Percentiles rank a stretch among this genome's conserved stretches.
Evolutionary conservation across 2,797 vertebrate genomes (phyloP).

Genomic region (Perodicticus potto): DNA sequence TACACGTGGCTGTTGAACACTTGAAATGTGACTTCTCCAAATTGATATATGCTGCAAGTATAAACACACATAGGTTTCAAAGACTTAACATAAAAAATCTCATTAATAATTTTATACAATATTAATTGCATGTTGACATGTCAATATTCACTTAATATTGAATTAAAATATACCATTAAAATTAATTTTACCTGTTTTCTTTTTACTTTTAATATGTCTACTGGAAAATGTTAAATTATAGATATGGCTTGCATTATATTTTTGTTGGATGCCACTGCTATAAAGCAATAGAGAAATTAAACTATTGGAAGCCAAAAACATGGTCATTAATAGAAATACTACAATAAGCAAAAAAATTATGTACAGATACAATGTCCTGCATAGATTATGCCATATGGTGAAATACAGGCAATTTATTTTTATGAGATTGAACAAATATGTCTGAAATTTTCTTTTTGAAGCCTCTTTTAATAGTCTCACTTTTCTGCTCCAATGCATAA

Average conservation of each 20-base stretch:
- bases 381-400: conserved; percentile 4
- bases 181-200: not conserved
- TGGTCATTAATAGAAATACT: not conserved
- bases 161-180: conserved; percentile 25
- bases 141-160: not conserved
- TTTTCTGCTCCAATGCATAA: conserved; percentile 32
- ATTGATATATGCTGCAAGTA: not conserved
- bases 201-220: not conserved
- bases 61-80: not conserved
- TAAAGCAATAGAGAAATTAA: not conserved
- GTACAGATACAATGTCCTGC: not conserved
- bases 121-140: not conserved
- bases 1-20: not conserved
- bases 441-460: conserved; percentile 57
- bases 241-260: not conserved
- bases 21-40: not conserved
- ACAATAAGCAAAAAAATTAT: not conserved
- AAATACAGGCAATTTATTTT: conserved; percentile 36
- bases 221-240: conserved; percentile 10
- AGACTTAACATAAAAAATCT: not conserved
- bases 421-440: not conserved
- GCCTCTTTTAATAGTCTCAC: not conserved
- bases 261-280: not conserved
- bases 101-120: conserved; percentile 32
- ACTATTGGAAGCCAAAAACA: not conserved